Percentiles rank a stretch among this genome's conserved stretches.
phyloP scores from a whole-genome alignment of 2,113 vertebrate species.

The Pholis gunnellus region DNA sequence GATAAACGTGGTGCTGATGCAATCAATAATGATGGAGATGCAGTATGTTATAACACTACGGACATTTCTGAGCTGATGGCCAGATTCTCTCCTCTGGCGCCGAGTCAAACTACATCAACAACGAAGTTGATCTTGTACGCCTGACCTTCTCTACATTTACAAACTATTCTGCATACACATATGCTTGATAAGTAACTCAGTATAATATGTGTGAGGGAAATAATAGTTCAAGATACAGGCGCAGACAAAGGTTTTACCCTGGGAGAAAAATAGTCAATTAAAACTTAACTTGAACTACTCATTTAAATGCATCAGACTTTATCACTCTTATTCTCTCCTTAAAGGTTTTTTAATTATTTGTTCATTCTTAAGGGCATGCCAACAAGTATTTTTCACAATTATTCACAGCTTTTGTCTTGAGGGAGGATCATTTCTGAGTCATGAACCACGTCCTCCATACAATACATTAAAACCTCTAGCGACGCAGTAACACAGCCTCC shows the following conservation, averaged over 20 bases:
- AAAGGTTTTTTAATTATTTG: neutral
- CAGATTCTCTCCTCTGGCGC: constrained; percentile 18
- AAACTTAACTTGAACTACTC: constrained; percentile 3
- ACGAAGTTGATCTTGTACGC: constrained; percentile 19
- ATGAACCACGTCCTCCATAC: neutral
- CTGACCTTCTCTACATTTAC: constrained; percentile 23
- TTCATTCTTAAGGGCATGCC: neutral
- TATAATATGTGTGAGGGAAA: neutral
- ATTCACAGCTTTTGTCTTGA: constrained; percentile 1
- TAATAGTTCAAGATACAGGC: neutral
- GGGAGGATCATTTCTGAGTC: constrained; percentile 10
- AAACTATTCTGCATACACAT: constrained; percentile 10
- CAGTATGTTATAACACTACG: neutral
- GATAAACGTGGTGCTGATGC: constrained; percentile 10
- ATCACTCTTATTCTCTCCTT: neutral
- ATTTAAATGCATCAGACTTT: neutral
- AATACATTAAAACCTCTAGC: neutral
- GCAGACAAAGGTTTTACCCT: neutral
- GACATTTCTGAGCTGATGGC: constrained; percentile 21
- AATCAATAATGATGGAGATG: constrained; percentile 35
- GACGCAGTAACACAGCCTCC: neutral
- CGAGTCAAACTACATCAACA: neutral
- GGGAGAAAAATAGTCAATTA: neutral
- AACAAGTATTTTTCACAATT: neutral
- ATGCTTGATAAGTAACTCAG: neutral